Evolutionary conservation across 1,140 invertebrate genomes (phyloP), one percentile per base, ranked within the genome.

Genomic region (Solenopsis invicta): DNA sequence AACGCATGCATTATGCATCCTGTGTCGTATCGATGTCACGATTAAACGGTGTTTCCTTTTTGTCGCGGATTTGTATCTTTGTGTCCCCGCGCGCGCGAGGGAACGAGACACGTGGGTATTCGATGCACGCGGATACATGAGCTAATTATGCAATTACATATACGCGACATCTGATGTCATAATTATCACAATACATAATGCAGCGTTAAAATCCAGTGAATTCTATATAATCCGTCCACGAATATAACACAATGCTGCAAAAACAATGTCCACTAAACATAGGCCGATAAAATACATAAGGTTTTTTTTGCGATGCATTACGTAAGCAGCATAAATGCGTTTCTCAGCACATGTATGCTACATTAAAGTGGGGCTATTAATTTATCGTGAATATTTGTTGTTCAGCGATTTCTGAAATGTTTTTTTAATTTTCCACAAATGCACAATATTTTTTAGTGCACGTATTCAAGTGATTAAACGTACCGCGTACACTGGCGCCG

Each of bases 111-210:
- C 37, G 21, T 12, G 54, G 1, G 8, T 29, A 61, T 41, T 67
- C n/a, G 56, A 4, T 9, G 8, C 62, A 80, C 18, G 29, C 18
- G 16, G 18, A 62, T 76, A 45, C 37, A 45, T 16, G 41, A 69
- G 62, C 48, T 81, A 81, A 81, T 81, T 71, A 80, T 45, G 48
- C 34, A 54, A 81, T 81, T 81, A 71, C 1, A 13, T 45, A 41
- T 52, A 41, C 62, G 62, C 48, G 21, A 45, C 29, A 21, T 21
- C 18, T 12, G 13, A 80, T 34, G 21, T 24, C 34, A 37, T 34
- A 77, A 77, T 77, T n/a, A 21, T 78, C 29, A 48, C 34, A 18
- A 45, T 37, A n/a, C 13, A 21, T n/a, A 16, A 56, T 34, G 18
- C 21, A 1, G 16, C 2, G 9, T n/a, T 10, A 67, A 67, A 41